Evolutionary conservation across 1,140 invertebrate species (phyloP).

Genomic region (Halictus rubicundus): DNA sequence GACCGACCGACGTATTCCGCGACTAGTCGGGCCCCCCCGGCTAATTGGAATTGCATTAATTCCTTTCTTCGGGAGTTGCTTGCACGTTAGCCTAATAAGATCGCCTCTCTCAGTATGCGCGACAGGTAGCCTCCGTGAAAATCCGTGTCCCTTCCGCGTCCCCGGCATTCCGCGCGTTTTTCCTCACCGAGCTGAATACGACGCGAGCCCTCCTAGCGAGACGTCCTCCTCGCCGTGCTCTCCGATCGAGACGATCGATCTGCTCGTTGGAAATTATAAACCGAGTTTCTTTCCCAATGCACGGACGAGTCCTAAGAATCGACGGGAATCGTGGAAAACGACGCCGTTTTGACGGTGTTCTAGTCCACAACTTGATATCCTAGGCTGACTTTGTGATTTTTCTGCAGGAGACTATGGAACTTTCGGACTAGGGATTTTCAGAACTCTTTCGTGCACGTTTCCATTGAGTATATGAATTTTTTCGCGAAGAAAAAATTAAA

Average conservation of each 20-base stretch:
- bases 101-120: constrained; percentile 44
- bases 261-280: no score
- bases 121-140: constrained; percentile 49
- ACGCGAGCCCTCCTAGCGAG: background rate
- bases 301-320: no score
- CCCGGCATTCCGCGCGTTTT: constrained; percentile 33
- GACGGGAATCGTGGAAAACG: no score
- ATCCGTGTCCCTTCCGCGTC: constrained; percentile 43
- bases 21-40: constrained; percentile 44
- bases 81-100: constrained; percentile 55
- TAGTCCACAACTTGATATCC: no score
- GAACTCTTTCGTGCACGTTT: no score
- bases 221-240: background rate
- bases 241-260: background rate
- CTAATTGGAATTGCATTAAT: constrained; percentile 72
- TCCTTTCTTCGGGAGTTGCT: constrained; percentile 57
- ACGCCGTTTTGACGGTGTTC: no score
- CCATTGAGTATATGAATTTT: no score
- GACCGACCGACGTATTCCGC: constrained; percentile 8
- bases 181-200: background rate
- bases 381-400: no score
- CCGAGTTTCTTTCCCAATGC: no score
- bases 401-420: no score
- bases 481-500: no score
- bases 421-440: no score